Base-by-base conservation (phyloP, 2,888 invertebrate species). In the Nymphalis c-album region DNA sequence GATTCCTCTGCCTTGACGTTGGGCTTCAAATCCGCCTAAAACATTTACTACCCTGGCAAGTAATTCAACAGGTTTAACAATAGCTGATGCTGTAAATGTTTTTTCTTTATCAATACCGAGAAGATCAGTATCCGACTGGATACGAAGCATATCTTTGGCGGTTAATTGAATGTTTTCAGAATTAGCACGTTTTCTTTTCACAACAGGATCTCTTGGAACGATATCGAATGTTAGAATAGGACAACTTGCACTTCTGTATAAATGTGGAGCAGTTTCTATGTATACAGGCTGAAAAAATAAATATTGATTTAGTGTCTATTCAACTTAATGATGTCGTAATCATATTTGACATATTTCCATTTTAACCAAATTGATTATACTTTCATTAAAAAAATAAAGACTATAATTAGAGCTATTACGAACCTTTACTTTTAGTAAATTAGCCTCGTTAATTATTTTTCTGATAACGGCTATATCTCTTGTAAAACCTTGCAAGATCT, bases 391-490 rank as follows among this genome's bases (percentile, higher is more conserved):
- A n/a, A 45, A 45, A 48, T 51, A n/a, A n/a, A 50, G 17, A 31
- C 0, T 6, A 31, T 48, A 50, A 50, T 17, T 8, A 13, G 10
- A 13, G 13, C 13, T 13, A 53, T 10, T 17, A 69, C 76, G 86
- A 84, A 96, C 96, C 94, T 96, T 97, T 68, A 97, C 95, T 90
- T 96, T 95, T 75, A 96, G 93, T 73, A 97, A 93, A 78, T 97
- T 95, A 26, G 97, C 93, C 88, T 97, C 97, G 80, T 96, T 96
- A 67, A 96, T 94, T 63, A 96, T 94, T 75, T 95, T 93, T 68
- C 96, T 92, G 70, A 96, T 92, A 75, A 95, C 95, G 67, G 95
- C 94, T 64, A 96, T 93, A 83, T 96, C 96, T 84, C 94, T 95
- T 50, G 95, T 94, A 75, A 96, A 95, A 69, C 95, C 96, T 82